Evolutionary conservation across 2,113 vertebrate species (phyloP), one percentile per base, ranked within the genome.

Genomic region (Motacilla alba): DNA sequence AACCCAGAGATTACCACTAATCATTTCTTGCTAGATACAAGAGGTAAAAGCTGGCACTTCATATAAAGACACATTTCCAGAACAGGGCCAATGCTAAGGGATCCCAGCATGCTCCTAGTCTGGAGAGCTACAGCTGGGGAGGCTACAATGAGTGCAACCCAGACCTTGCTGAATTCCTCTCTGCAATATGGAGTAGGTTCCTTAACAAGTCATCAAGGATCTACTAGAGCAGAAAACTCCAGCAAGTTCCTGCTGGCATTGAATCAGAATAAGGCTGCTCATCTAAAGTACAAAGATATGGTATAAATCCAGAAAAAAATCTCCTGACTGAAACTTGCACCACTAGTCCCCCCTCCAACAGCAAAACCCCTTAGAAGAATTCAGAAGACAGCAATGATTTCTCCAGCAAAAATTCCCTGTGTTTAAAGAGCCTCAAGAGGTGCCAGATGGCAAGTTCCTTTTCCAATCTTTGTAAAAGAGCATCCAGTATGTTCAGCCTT

Each of bases 401-500:
- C 72, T 94, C 43, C 63, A 55, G 19, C 30, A 92, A 74, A 80
- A 94, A 39, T 26, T 64, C 39, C 75, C 53, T 16, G n/a, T 47
- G 33, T 85, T 82, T 79, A 74, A 93, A 94, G 50, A 85, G 39
- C 39, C 24, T 80, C 41, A 67, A 88, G 85, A 87, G 43, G 24
- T 88, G 43, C 79, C 92, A 95, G 82, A 94, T 93, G 92, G 82
- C 64, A 92, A 67, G 55, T 44, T 30, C 43, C 59, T 52, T 43
- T 70, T 83, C 87, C 59, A 35, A 19, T 77, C 64, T 86, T 83
- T 86, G 64, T 59, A 85, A 95, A 95, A 93, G 67, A 94, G 68
- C 82, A 94, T 90, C 60, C 77, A 83, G 85, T 64, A 88, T 91
- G 68, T 81, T 95, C 79, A 63, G 55, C 60, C 78, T 86, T 90